A percentile compares a stretch with the other conserved stretches of the same genome.
These are phyloP conservation scores for Coenonympha arcania DNA, from an alignment of 2,888 invertebrate species.

Conservation along the genomic window DNA sequence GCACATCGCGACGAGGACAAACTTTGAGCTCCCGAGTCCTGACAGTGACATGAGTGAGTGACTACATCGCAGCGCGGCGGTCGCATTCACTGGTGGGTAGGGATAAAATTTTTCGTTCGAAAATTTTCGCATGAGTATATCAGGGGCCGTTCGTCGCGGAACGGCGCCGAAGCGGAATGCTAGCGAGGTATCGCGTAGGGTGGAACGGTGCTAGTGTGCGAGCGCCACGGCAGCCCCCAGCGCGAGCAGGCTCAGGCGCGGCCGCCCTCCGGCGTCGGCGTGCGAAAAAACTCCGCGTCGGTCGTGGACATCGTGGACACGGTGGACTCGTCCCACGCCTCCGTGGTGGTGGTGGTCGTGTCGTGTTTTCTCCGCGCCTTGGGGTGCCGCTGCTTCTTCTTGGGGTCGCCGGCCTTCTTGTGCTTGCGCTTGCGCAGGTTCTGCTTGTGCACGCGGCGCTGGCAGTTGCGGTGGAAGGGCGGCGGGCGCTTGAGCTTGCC, in stretches of 20 bases:
- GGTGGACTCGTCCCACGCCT: slow-evolving; percentile 68
- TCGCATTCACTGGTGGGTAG: neutral
- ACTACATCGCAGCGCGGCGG: neutral
- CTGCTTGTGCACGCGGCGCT: slow-evolving; percentile 65
- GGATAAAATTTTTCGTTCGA: slow-evolving; percentile 4
- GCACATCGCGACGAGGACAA: neutral
- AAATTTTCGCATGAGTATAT: slow-evolving; percentile 31
- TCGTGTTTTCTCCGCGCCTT: slow-evolving; percentile 71
- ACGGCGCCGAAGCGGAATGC: slow-evolving; percentile 32
- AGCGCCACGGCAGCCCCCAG: slow-evolving; percentile 70
- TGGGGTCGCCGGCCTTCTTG: slow-evolving; percentile 67
- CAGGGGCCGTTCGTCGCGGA: slow-evolving; percentile 21
- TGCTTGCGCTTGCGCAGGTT: slow-evolving; percentile 65
- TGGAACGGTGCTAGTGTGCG: slow-evolving; percentile 70
- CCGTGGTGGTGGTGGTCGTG: slow-evolving; percentile 66
- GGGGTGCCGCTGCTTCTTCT: slow-evolving; percentile 71
- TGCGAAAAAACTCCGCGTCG: slow-evolving; percentile 73
- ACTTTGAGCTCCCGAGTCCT: too few species aligned
- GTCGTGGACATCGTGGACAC: slow-evolving; percentile 71
- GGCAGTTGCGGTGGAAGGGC: slow-evolving; percentile 62
- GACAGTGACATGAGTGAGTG: too few species aligned
- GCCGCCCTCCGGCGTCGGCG: slow-evolving; percentile 73
- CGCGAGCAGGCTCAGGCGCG: slow-evolving; percentile 68
- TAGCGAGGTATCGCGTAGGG: slow-evolving; percentile 55
- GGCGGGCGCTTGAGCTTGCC: slow-evolving; percentile 64